Evolutionary conservation across 2,888 invertebrate species (phyloP), one percentile per base, ranked within the genome.

Genomic region (Anorthoa munda): DNA sequence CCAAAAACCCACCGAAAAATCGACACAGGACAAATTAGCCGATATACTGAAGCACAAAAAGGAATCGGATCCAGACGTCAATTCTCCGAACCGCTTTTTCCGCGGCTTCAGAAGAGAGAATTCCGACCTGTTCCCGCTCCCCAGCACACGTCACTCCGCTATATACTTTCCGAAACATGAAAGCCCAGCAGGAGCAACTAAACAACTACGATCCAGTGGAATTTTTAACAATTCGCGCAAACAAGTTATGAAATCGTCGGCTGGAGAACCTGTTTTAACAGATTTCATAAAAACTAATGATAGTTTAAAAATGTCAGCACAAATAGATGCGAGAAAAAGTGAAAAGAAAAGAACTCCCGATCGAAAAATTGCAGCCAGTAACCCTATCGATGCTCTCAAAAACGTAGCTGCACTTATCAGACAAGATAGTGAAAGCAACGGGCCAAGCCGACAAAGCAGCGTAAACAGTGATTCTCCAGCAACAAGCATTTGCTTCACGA

Each of bases 101-200:
- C 97, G 98, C 85, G 98, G 98, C 51, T 98, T 98, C 93, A 97
- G 98, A 77, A 97, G 98, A 82, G 98, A 98, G 92, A 98, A 98
- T 92, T 98, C 98, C 0, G 98, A 98, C 92, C 97, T 98, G 89
- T 98, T 98, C 91, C 98, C 98, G 15, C 94, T 98, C 70, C 97
- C 97, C 31, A 97, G 98, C 83, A 96, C 97, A 21, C 96, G 98
- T 64, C 98, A 98, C 93, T 98, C 98, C 60, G 98, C 98, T 23
- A 96, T 96, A 85, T 97, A 97, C 89, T 95, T 97, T 84, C 97
- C 97, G 65, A 97, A 97, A 90, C 95, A 96, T 74, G 97, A 97
- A 80, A 95, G 89, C 68, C 95, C 89, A 79, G 91, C 86, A 76
- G 94, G 91, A 89, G 97, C 92, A 79, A 96, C 92, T 86, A 97